Conservation (phyloP, 2,113 vertebrate species). For the Chionis minor region DNA sequence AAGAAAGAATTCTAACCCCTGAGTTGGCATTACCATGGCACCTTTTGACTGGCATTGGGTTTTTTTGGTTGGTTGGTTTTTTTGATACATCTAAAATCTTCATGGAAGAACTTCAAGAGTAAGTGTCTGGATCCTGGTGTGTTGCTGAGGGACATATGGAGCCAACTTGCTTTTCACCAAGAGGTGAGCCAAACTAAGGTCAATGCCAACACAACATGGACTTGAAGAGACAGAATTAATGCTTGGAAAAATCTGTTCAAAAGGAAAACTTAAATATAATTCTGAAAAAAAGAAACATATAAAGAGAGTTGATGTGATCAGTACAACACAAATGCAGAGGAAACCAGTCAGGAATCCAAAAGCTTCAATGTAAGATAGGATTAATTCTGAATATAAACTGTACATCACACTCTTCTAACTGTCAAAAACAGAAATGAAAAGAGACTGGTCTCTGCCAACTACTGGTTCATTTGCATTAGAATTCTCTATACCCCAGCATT, state of each 20-base stretch:
- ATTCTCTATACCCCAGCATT: neutral
- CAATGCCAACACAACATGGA: neutral
- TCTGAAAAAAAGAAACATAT: neutral
- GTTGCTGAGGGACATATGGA: neutral
- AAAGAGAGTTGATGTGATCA: neutral
- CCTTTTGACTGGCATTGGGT: no score
- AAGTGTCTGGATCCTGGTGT: neutral
- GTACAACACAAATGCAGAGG: neutral
- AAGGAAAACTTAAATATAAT: neutral
- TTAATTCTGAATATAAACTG: constrained; percentile 11
- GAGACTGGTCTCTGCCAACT: constrained; percentile 3
- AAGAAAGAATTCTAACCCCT: neutral
- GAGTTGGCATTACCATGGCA: neutral
- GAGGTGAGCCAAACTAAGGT: neutral
- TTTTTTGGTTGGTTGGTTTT: no score
- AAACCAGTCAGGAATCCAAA: neutral
- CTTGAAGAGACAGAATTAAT: neutral
- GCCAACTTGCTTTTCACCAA: neutral
- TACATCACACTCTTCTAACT: neutral
- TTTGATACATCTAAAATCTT: neutral
- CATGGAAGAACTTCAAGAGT: neutral
- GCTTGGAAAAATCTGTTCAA: neutral
- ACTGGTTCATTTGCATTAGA: constrained; percentile 36
- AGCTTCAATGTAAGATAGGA: neutral
- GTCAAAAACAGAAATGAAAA: constrained; percentile 28